Evolutionary conservation across 2,113 vertebrate species (phyloP), one percentile per base, ranked within the genome.

Genomic region (Oncorhynchus keta): DNA sequence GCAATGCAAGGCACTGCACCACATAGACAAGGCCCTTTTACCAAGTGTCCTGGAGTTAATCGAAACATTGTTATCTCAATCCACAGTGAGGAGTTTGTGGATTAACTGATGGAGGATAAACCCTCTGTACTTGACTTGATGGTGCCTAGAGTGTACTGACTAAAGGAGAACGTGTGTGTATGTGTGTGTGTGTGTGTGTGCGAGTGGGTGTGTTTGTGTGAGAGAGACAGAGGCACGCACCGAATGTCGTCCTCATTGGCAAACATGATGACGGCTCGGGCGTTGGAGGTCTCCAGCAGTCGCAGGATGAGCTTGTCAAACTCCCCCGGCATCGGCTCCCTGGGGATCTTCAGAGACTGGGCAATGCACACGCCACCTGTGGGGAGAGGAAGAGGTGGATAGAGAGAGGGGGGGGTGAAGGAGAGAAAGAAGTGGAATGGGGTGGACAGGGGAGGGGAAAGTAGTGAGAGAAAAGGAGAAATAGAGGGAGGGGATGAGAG

Each of bases 201-300:
- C 9, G 57, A 45, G 26, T 59, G 26, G 18, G 12, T 81, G 32
- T 71, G 57, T 28, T 13, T 26, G 14, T 45, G 59, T 51, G 61
- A 14, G 74, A 3, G 28, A 35, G 80, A 70, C 39, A 64, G 16
- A 64, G 51, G 48, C 26, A 57, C 30, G n/a, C 68, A 99, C 97
- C 95, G 94, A 88, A 99, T 98, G 81, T 99, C 97, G 80, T 99
- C 97, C 89, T 99, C 97, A 18, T 97, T 99, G 0, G 97, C 95
- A 82, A 99, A 99, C 94, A 97, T 96, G 85, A 99, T 95, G 81
- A 99, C 93, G 1, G 96, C 96, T 8, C 97, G 95, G 82, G 97
- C 97, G 76, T 95, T 97, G 77, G 97, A 95, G 55, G 96, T 99
- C 93, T 99, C 97, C 88, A 97, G 75, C 75, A 99, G 92, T 62